A percentile compares a stretch with the other conserved stretches of the same genome.
phyloP scores from a whole-genome alignment of 2,797 vertebrate species.

The Clarias laeviceps region DNA sequence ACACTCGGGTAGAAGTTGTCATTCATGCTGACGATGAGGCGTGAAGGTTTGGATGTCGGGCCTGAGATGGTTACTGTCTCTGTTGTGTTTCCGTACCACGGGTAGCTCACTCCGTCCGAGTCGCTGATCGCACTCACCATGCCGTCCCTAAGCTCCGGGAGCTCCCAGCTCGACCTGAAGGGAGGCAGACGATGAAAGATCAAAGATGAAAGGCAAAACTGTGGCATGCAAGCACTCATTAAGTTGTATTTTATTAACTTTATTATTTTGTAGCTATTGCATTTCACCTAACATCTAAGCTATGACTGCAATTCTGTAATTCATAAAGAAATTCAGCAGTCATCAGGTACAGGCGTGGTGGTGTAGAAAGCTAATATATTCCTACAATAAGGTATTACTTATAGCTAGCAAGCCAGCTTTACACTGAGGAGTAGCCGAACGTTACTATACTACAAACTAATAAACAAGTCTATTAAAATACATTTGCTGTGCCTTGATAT shows the following conservation, averaged over 20 bases:
- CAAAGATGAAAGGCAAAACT: conserved; percentile 6
- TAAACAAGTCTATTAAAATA: background rate
- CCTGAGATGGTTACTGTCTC: conserved; percentile 94
- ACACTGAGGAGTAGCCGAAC: background rate
- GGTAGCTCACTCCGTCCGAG: conserved; percentile 97
- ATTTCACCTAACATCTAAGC: background rate
- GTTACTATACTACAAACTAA: background rate
- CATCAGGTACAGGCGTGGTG: background rate
- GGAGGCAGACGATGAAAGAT: conserved; percentile 4
- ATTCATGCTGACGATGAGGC: conserved; percentile 97
- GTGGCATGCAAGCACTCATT: background rate
- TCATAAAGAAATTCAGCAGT: background rate
- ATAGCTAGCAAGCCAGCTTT: background rate
- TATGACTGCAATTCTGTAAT: background rate
- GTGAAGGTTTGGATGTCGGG: conserved; percentile 91
- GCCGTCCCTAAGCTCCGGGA: conserved; percentile 91
- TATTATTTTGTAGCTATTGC: background rate
- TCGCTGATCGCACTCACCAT: conserved; percentile 96
- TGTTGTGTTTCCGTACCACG: conserved; percentile 98
- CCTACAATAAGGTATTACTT: background rate
- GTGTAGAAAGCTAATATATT: background rate
- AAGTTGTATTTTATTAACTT: background rate
- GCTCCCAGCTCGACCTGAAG: conserved; percentile 96
- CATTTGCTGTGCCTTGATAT: background rate
- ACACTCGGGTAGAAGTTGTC: conserved; percentile 99